phyloP scores from a whole-genome alignment of 2,113 vertebrate species.

The Trichechus manatus region DNA sequence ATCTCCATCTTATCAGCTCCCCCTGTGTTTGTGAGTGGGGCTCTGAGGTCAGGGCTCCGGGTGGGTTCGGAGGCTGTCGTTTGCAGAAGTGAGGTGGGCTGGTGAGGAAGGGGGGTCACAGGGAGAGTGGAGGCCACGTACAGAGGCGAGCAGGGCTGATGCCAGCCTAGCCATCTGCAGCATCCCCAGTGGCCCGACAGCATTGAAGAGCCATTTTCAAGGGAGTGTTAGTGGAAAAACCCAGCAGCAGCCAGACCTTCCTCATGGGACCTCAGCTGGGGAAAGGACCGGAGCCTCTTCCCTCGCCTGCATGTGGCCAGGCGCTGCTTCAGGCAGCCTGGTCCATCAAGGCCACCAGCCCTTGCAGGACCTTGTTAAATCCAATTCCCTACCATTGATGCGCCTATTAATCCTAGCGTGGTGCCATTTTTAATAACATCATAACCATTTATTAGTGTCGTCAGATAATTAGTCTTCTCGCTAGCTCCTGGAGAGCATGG shows the following conservation, averaged over 20 bases:
- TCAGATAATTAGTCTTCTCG: conserved; percentile 89
- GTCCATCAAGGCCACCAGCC: conserved; percentile 81
- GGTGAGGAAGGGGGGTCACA: accelerated
- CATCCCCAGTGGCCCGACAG: not conserved
- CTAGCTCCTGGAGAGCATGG: conserved; percentile 73
- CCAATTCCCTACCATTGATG: conserved; percentile 89
- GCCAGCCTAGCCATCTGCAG: not conserved
- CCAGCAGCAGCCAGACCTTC: not conserved
- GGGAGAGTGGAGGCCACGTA: not conserved
- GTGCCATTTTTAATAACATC: conserved; percentile 91
- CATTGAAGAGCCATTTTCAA: not conserved
- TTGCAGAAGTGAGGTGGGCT: not conserved
- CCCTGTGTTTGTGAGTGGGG: not conserved
- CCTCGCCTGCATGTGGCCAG: not conserved
- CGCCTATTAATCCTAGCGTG: conserved; percentile 90
- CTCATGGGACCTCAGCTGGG: not conserved
- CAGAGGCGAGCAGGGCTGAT: accelerated
- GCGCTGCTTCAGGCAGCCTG: not conserved
- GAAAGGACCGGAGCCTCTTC: not conserved
- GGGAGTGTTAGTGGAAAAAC: not conserved
- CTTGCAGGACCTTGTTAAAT: conserved; percentile 89
- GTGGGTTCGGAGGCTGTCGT: not conserved
- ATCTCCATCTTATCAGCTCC: not conserved
- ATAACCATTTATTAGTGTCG: conserved; percentile 89
- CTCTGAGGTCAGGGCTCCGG: not conserved